Percentiles rank a stretch among this genome's conserved stretches.
phyloP scores from a whole-genome alignment of 2,797 vertebrate species.

The Pseudomugil gertrudae region DNA sequence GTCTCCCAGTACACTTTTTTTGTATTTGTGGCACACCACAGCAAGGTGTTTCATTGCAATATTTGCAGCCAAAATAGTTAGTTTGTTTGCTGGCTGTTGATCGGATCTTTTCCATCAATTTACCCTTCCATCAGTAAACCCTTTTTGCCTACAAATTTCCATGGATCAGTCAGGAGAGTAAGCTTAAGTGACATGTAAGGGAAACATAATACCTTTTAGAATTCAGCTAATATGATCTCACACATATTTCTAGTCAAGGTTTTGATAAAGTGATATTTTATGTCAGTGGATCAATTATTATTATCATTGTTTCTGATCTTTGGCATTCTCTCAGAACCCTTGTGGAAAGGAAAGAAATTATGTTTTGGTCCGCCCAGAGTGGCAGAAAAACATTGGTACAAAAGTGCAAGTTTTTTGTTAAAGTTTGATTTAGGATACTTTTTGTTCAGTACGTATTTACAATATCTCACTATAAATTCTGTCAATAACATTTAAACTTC shows the following conservation, averaged over 20 bases:
- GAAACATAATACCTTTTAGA: constrained; percentile 5
- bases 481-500: too few species aligned
- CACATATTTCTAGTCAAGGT: background rate
- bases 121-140: background rate
- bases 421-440: too few species aligned
- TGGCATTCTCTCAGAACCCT: constrained; percentile 8
- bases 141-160: background rate
- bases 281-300: constrained; percentile 4
- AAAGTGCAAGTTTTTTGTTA: constrained; percentile 47
- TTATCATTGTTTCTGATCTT: constrained; percentile 5
- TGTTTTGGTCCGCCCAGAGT: constrained; percentile 38
- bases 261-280: background rate
- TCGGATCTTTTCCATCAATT: background rate
- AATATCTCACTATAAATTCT: background rate
- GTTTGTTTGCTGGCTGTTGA: constrained; percentile 14
- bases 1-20: constrained; percentile 26
- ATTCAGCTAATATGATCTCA: constrained; percentile 8
- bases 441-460: background rate
- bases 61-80: background rate
- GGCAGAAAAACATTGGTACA: constrained; percentile 4
- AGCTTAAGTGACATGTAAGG: background rate
- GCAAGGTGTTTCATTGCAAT: constrained; percentile 22
- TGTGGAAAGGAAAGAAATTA: constrained; percentile 25
- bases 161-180: background rate
- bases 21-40: constrained; percentile 33